Conservation (phyloP, 1,140 invertebrate genomes). For the Drosophila sp. region DNA sequence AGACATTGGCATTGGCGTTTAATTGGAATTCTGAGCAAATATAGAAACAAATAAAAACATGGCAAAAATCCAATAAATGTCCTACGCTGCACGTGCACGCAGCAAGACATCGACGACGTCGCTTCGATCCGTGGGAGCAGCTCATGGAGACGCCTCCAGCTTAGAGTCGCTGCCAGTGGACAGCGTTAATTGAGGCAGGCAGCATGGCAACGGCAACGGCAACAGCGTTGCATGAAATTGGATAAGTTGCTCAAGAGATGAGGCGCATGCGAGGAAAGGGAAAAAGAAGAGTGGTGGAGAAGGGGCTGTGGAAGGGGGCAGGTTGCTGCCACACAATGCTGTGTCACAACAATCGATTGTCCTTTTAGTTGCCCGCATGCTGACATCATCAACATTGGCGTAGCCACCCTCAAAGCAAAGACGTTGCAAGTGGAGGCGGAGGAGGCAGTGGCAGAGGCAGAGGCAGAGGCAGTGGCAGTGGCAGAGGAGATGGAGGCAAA, state of each 20-base stretch:
- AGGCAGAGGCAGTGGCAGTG: neutral
- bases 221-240: constrained; percentile 52
- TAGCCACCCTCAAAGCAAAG: constrained; percentile 32
- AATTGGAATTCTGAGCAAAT: constrained; percentile 80
- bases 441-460: too few relatives aligned
- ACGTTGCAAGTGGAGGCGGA: neutral
- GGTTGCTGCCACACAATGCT: constrained; percentile 55
- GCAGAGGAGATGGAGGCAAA: constrained; percentile 23
- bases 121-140: constrained; percentile 44
- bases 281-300: neutral
- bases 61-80: constrained; percentile 82
- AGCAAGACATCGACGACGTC: constrained; percentile 43
- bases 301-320: neutral
- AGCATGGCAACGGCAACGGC: constrained; percentile 28
- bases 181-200: constrained; percentile 75
- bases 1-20: constrained; percentile 68
- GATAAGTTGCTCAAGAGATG: constrained; percentile 51
- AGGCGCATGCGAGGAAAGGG: too few relatives aligned
- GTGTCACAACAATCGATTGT: constrained; percentile 82
- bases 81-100: constrained; percentile 77
- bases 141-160: neutral
- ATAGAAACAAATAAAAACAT: constrained; percentile 80
- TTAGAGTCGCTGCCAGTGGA: constrained; percentile 29
- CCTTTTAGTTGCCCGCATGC: constrained; percentile 75
- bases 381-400: constrained; percentile 66